A percentile compares a stretch with the other conserved stretches of the same genome.
phyloP scores from a whole-genome alignment of 2,888 invertebrate species.

The Shargacucullia verbasci region DNA sequence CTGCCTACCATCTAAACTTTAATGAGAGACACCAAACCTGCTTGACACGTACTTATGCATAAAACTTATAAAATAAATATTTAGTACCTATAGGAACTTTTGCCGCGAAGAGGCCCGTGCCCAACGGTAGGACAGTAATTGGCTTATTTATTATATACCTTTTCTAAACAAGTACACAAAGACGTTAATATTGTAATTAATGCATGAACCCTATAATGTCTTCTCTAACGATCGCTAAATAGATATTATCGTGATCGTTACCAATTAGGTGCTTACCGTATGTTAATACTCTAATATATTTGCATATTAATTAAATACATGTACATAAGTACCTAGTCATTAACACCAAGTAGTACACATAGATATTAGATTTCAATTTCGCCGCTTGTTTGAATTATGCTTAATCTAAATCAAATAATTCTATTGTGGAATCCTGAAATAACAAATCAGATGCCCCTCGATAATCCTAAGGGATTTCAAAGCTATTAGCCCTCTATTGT shows the following conservation, averaged over 20 bases:
- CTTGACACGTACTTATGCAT: too few species aligned
- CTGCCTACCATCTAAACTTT: slow-evolving; percentile 23
- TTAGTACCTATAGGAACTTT: too few species aligned
- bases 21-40: slow-evolving; percentile 20
- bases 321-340: slow-evolving; percentile 9
- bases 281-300: slow-evolving; percentile 22
- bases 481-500: slow-evolving; percentile 18
- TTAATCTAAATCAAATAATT: slow-evolving; percentile 62
- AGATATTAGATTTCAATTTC: slow-evolving; percentile 15
- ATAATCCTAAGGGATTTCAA: slow-evolving; percentile 57
- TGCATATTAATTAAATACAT: slow-evolving; percentile 32
- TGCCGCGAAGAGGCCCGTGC: too few species aligned
- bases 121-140: too few species aligned
- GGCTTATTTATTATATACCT: too few species aligned
- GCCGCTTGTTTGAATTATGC: slow-evolving; percentile 21
- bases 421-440: slow-evolving; percentile 55
- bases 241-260: not conserved
- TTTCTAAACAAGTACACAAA: not conserved
- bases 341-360: slow-evolving; percentile 11
- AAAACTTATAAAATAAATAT: too few species aligned
- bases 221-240: not conserved
- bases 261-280: not conserved
- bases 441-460: slow-evolving; percentile 53
- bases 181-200: too few species aligned
- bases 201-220: slow-evolving; percentile 12